Percentiles rank a stretch among this genome's conserved stretches.
phyloP scores from a whole-genome alignment of 2,797 vertebrate genomes.

The Rachycentron canadum region DNA sequence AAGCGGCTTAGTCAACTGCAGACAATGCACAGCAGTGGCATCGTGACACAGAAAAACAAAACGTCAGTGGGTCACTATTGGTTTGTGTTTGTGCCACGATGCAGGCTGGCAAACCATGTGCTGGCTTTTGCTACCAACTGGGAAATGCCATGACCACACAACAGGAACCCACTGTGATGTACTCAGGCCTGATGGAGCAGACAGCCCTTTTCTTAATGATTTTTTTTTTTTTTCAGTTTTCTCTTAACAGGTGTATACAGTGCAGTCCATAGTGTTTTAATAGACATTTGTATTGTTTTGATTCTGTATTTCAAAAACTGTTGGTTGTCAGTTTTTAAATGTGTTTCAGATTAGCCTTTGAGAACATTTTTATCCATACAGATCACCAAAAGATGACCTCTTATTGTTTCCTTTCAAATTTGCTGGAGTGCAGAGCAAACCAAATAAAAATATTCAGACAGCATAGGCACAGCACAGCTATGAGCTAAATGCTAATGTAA shows the following conservation, averaged over 20 bases:
- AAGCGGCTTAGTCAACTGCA: constrained; percentile 76
- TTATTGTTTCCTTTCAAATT: constrained; percentile 9
- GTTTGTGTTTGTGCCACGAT: constrained; percentile 50
- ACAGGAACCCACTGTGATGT: constrained; percentile 34
- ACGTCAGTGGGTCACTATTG: constrained; percentile 70
- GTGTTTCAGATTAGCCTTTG: background rate
- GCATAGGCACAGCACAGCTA: too few species aligned
- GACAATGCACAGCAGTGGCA: constrained; percentile 75
- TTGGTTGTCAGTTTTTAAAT: background rate
- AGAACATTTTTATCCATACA: background rate
- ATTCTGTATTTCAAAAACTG: background rate
- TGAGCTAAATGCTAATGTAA: too few species aligned
- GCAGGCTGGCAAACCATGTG: constrained; percentile 58
- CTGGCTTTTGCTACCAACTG: constrained; percentile 47
- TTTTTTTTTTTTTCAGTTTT: constrained; percentile 13
- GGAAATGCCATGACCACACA: constrained; percentile 66
- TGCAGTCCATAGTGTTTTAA: background rate
- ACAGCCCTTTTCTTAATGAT: background rate
- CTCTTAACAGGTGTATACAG: background rate
- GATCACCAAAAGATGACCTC: background rate
- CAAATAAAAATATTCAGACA: too few species aligned
- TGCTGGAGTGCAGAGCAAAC: background rate
- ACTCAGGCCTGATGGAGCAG: constrained; percentile 4
- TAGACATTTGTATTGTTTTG: background rate
- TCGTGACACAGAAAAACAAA: constrained; percentile 78